Percentiles rank a stretch among this genome's conserved stretches.
phyloP scores from a whole-genome alignment of 2,888 invertebrate genomes.

The Hyalella azteca region DNA sequence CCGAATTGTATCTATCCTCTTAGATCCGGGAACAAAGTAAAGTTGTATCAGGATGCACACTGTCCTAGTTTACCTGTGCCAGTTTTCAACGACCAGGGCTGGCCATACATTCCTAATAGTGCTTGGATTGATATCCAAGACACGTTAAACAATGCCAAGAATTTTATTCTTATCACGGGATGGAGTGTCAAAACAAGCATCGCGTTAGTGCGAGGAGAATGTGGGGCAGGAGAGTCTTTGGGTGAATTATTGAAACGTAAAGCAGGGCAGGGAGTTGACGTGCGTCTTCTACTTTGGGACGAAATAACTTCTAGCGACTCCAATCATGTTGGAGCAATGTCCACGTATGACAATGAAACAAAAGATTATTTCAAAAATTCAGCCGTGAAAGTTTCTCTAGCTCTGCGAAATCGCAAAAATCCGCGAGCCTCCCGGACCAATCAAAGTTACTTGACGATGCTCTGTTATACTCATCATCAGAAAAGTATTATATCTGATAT shows the following conservation, averaged over 20 bases:
- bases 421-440: neutral
- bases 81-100: neutral
- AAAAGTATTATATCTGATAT: constrained; percentile 34
- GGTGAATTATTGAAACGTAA: constrained; percentile 37
- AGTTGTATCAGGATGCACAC: constrained; percentile 42
- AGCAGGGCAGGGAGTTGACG: constrained; percentile 39
- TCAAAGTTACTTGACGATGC: constrained; percentile 36
- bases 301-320: constrained; percentile 41
- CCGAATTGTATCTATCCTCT: constrained; percentile 31
- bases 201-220: constrained; percentile 23
- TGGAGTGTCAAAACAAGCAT: constrained; percentile 42
- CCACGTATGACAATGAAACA: constrained; percentile 41
- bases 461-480: constrained; percentile 41
- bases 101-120: neutral
- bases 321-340: constrained; percentile 38
- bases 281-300: constrained; percentile 38
- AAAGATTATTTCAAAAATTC: constrained; percentile 39
- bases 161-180: constrained; percentile 41
- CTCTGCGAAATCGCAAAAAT: constrained; percentile 28
- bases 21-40: constrained; percentile 19
- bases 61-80: constrained; percentile 25
- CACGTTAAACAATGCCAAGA: constrained; percentile 20
- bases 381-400: constrained; percentile 32
- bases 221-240: constrained; percentile 28
- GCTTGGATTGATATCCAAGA: constrained; percentile 39